A percentile compares a stretch with the other conserved stretches of the same genome.
Conservation (phyloP, 35 echinoderm and acorn worm species). For the Apostichopus japonicus region DNA sequence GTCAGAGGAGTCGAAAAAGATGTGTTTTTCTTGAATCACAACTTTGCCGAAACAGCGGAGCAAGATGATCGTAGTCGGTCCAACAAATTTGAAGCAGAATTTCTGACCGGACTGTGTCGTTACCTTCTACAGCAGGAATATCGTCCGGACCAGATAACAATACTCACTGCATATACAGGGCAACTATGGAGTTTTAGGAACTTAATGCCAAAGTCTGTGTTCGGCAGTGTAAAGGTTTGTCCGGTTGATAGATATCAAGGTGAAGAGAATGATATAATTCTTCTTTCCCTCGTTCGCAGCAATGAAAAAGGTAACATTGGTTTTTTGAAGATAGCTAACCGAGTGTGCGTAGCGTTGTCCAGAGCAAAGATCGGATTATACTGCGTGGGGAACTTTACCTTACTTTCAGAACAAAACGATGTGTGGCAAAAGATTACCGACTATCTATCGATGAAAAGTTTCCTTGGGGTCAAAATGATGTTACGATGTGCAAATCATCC, state of each 20-base stretch:
- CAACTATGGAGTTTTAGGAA: conserved; percentile 82
- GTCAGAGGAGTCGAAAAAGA: conserved; percentile 71
- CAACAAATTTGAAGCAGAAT: conserved; percentile 79
- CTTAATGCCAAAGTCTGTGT: conserved; percentile 61
- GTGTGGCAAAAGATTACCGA: conserved; percentile 76
- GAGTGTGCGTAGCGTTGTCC: conserved; percentile 92
- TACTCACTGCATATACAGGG: conserved; percentile 83
- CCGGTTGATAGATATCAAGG: conserved; percentile 90
- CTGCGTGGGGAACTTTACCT: conserved; percentile 86
- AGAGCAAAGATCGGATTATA: conserved; percentile 86
- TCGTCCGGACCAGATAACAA: conserved; percentile 76
- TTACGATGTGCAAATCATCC: conserved; percentile 85
- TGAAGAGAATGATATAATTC: conserved; percentile 98
- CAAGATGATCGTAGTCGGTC: conserved; percentile 78
- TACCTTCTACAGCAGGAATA: conserved; percentile 92
- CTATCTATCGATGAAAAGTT: conserved; percentile 18
- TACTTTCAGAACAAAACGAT: conserved; percentile 44
- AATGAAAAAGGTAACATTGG: conserved; percentile 79
- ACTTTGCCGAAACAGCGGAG: conserved; percentile 45
- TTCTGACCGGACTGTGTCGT: conserved; percentile 64
- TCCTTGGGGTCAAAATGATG: conserved; percentile 50
- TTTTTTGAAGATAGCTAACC: conserved; percentile 80
- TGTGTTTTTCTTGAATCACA: conserved; percentile 80
- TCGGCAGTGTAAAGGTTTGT: conserved; percentile 70
- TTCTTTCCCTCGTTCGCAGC: conserved; percentile 90